Percentiles rank a stretch among this genome's conserved stretches.
phyloP scores from a whole-genome alignment of 1,140 invertebrate species.

The Drosophila varians region DNA sequence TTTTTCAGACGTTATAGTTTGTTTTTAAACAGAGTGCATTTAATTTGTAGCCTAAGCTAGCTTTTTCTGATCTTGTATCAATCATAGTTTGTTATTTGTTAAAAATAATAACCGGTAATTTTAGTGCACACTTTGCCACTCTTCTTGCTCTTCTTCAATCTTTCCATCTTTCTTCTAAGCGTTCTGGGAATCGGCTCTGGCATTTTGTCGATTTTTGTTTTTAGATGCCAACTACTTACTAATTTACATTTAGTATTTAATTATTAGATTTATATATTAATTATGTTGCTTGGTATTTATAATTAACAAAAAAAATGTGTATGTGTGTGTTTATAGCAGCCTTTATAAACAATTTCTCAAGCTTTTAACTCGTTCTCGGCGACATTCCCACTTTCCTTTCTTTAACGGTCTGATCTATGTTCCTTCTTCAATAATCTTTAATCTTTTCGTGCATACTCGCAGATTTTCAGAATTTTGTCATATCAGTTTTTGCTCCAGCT shows the following conservation, averaged over 20 bases:
- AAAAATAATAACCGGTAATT: slow-evolving; percentile 38
- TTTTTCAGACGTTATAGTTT: slow-evolving; percentile 10
- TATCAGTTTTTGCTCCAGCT: neutral
- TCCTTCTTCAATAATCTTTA: too few species aligned
- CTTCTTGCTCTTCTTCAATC: neutral
- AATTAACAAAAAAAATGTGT: slow-evolving; percentile 77
- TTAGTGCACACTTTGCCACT: neutral
- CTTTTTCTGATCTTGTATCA: neutral
- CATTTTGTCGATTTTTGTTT: slow-evolving; percentile 25
- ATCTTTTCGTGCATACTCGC: too few species aligned
- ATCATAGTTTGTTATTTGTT: slow-evolving; percentile 34
- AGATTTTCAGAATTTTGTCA: too few species aligned
- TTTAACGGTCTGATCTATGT: neutral
- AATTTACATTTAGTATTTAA: slow-evolving; percentile 67
- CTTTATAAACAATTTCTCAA: slow-evolving; percentile 66
- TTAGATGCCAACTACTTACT: slow-evolving; percentile 59
- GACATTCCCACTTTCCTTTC: neutral
- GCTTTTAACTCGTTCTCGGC: slow-evolving; percentile 9
- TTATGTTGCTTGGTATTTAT: slow-evolving; percentile 66
- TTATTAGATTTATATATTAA: slow-evolving; percentile 62
- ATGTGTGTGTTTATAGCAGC: slow-evolving; percentile 64
- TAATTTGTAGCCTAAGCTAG: slow-evolving; percentile 18
- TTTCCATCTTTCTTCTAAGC: slow-evolving; percentile 10
- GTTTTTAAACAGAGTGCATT: slow-evolving; percentile 16
- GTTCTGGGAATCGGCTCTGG: slow-evolving; percentile 23